These are phyloP conservation scores for Anolis apletophallus DNA, from an alignment of 2,797 vertebrate species.

Conservation along the genomic window DNA sequence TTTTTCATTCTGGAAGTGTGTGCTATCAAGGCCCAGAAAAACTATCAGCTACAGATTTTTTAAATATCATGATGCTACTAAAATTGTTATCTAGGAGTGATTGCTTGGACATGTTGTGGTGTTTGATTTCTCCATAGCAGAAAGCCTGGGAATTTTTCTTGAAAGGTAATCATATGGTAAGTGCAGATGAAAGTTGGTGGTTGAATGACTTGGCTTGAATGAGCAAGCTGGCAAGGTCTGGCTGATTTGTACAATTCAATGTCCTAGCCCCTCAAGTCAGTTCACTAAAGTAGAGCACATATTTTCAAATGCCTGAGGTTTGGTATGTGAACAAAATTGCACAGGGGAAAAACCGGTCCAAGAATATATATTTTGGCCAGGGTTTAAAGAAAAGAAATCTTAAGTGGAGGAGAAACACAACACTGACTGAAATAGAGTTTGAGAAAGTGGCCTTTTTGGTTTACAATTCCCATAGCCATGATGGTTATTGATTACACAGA, in stretches of 20 bases:
- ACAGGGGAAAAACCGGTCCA: slow-evolving; percentile 43
- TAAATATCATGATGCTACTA: background rate
- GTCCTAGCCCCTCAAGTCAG: slow-evolving; percentile 37
- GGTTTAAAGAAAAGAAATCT: background rate
- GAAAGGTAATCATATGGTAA: slow-evolving; percentile 39
- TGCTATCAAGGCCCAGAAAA: too few relatives aligned
- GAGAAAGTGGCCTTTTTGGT: too few relatives aligned
- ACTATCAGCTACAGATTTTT: background rate
- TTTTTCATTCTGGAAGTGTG: too few relatives aligned
- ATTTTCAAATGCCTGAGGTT: slow-evolving; percentile 57
- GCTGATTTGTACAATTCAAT: slow-evolving; percentile 51
- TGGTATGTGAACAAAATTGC: slow-evolving; percentile 57
- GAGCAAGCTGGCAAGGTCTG: slow-evolving; percentile 56
- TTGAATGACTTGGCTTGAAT: slow-evolving; percentile 63
- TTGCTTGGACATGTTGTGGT: accelerated
- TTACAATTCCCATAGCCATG: too few relatives aligned
- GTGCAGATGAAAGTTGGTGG: slow-evolving; percentile 27
- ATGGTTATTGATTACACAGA: too few relatives aligned
- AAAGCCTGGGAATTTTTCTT: slow-evolving; percentile 54
- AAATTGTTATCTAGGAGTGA: background rate
- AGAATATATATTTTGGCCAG: slow-evolving; percentile 53
- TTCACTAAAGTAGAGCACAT: slow-evolving; percentile 47
- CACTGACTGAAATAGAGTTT: background rate
- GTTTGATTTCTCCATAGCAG: slow-evolving; percentile 26
- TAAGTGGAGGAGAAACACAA: background rate